Evolutionary conservation across 2,113 vertebrate genomes (phyloP), one percentile per base, ranked within the genome.

Genomic region (Lagopus muta): DNA sequence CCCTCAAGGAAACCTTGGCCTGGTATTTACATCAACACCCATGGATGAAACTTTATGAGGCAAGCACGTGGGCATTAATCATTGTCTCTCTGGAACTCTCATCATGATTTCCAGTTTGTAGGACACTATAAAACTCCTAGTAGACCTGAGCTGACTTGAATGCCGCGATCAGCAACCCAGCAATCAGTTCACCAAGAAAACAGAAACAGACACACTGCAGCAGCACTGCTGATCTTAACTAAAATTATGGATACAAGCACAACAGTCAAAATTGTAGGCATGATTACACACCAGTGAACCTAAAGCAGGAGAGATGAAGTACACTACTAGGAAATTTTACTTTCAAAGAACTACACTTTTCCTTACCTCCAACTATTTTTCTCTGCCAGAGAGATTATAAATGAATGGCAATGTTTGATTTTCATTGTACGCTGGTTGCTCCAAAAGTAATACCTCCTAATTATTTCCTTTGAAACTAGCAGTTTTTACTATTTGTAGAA

Each of bases 1-100:
- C 28, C 61, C 66, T 36, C 27, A 82, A 78, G 84, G 81, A 78
- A 89, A 91, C 82, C 32, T 64, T 70, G 88, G 6, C 19, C 73
- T 43, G 22, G 32, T 71, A 84, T 43, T 93, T 94, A 90, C 70
- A 94, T 50, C 61, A 84, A 45, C 81, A 75, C 14, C 69, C 47
- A 78, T 60, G 47, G 22, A 0, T 85, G 70, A 82, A 91, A 89
- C 52, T 64, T 61, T 6, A 4, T 22, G 65, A 85, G 16, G 17
- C 18, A 43, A 43, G 11, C 62, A 65, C 62, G 9, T 65, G 25
- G 62, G 27, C 32, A 84, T 87, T 82, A 95, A 60, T 91, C 94
- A 93, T 2, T 86, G 43, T 5, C 22, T 43, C 70, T 75, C 7
- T 47, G 34, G 74, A 89, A 90, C 84, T 71, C 52, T 67, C 57